Base-by-base conservation (phyloP, 2,888 invertebrate species). In the Nomada fabriciana region DNA sequence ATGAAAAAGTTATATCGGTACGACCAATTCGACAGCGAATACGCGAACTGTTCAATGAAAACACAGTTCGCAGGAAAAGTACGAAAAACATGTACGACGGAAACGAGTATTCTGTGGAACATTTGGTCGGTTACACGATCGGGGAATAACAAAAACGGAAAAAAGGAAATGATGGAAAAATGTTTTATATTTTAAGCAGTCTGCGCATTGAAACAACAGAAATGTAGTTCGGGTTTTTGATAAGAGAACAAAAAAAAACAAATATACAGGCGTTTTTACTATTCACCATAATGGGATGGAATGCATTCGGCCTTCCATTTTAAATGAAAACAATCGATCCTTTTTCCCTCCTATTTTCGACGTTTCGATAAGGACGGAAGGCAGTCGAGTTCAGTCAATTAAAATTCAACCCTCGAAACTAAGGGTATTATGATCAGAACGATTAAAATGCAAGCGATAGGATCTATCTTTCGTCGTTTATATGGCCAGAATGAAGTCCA, bases 31-130 rank as follows among this genome's bases (percentile, higher is more conserved):
- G 53, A 7, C 36, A 15, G 60, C 52, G 67, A 52, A 59, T 59
- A 65, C 18, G 20, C 60, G 23, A 50, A 68, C 11, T 43, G 52
- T 68, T 59, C 10, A 77, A 61, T 23, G 55, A 29, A 68, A 57
- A 57, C 47, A 50, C 0, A 20, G 1, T 13, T 23, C 13, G 2
- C 36, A 7, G 18, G 20, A 67, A 50, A 23, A 50, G 20, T 36
- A 20, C 42, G 43, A 29, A n/a, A 47, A 65, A 47, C 53, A n/a
- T 36, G 53, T 23, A 0, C 36, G 52, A 53, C 47, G 23, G n/a
- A 11, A n/a, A 43, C 29, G 36, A 50, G 65, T 76, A 60, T 79
- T 76, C 43, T 25, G 42, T 9, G 9, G 20, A 23, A 20, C 50
- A 53, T 67, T 23, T 15, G 15, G 2, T 10, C 15, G 15, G 36